Base-by-base conservation (phyloP, 2,113 vertebrate species). In the Edolisoma coerulescens region DNA sequence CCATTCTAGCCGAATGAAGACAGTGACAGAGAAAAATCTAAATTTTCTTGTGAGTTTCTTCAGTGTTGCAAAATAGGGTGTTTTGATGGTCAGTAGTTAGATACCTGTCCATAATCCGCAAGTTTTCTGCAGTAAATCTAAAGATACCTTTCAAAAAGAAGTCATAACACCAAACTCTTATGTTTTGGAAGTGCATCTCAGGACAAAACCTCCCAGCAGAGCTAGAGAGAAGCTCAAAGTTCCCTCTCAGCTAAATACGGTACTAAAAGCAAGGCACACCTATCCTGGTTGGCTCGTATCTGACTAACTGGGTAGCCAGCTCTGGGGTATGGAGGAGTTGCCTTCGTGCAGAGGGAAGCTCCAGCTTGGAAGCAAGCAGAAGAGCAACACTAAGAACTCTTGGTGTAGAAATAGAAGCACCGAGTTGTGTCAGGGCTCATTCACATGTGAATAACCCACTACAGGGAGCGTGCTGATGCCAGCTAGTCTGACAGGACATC, bases 391-490 rank as follows among this genome's bases (percentile, higher is more conserved):
- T 5, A 44, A 67, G 39, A 67, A 39, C 15, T 14, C 16, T 20
- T 9, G 52, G 44, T 13, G 18, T 5, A 61, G 47, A 79, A 76
- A 7, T 1, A 80, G 84, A 69, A 74, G 64, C 33, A 86, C 17
- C 0, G 4, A 49, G 18, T 3, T 50, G 68, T 39, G 33, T 50
- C 33, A n/a, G 37, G 42, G 10, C 54, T 50, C 49, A 80, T 50
- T 23, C 45, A 16, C 15, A 28, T 2, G 28, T 26, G 57, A 95
- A 75, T 42, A 75, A 59, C n/a, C 28, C 33, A 23, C 65, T 64
- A 6, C 30, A 13, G 37, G n/a, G 41, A 90, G n/a, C 0, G 0
- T 22, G 13, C 21, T 8, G 26, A 35, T 22, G 50, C 37, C 10
- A 76, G 57, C 68, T 0, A 45, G n/a, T 19, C 22, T 45, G 42